phyloP scores from a whole-genome alignment of 2,113 vertebrate species.

The Chionodraco myersi region DNA sequence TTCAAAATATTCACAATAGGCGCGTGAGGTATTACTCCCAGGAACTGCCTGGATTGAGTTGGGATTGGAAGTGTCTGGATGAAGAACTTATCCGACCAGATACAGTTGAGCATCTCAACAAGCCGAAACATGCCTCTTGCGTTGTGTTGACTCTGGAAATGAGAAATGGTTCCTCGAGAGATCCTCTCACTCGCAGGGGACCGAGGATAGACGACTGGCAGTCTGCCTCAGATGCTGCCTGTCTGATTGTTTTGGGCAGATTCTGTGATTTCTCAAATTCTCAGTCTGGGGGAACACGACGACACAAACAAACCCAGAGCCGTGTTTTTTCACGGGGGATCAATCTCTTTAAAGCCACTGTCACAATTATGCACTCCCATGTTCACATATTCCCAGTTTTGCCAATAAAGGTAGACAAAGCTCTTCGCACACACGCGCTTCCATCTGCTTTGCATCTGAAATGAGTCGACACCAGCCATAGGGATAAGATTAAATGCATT shows the following conservation, averaged over 20 bases:
- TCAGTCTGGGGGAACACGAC: not conserved
- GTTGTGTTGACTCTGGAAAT: slow-evolving; percentile 47
- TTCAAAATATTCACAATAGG: not conserved
- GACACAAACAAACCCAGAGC: slow-evolving; percentile 6
- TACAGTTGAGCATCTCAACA: slow-evolving; percentile 35
- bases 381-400: slow-evolving; percentile 31
- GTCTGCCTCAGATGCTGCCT: slow-evolving; percentile 21
- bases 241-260: slow-evolving; percentile 55
- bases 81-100: slow-evolving; percentile 45
- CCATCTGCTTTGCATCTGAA: slow-evolving; percentile 40
- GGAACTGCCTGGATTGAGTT: slow-evolving; percentile 18
- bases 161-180: slow-evolving; percentile 32
- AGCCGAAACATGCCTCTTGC: slow-evolving; percentile 46
- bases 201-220: slow-evolving; percentile 42
- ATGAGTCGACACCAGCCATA: slow-evolving; percentile 40
- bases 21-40: not conserved
- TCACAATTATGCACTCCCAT: slow-evolving; percentile 25
- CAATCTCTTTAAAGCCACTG: slow-evolving; percentile 22
- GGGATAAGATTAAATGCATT: slow-evolving; percentile 44
- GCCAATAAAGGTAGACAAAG: slow-evolving; percentile 22
- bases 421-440: slow-evolving; percentile 35
- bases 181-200: slow-evolving; percentile 26
- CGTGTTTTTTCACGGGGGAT: slow-evolving; percentile 15
- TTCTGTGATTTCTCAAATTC: slow-evolving; percentile 36
- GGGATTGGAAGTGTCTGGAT: slow-evolving; percentile 5